A percentile compares a stretch with the other conserved stretches of the same genome.
Conservation (phyloP, 2,888 invertebrate genomes). For the Lydus trimaculatus region DNA sequence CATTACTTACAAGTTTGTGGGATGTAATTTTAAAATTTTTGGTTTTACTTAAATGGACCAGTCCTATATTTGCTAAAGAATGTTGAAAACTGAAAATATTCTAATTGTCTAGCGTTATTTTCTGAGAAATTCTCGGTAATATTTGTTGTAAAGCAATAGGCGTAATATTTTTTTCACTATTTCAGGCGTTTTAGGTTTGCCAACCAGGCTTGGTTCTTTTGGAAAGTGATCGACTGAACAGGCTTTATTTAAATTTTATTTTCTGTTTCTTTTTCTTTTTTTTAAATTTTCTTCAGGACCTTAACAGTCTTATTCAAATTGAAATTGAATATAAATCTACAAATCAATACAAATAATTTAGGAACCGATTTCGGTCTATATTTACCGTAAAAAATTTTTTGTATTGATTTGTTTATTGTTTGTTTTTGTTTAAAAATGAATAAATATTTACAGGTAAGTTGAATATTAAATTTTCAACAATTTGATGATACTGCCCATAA, state of each 20-base stretch:
- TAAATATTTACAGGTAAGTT: neutral
- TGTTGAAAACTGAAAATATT: too few species aligned
- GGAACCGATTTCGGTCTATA: too few species aligned
- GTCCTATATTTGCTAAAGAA: too few species aligned
- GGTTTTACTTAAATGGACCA: too few species aligned
- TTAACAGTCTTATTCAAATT: too few species aligned
- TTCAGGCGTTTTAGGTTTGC: neutral
- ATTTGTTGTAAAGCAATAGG: too few species aligned
- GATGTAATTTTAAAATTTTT: too few species aligned
- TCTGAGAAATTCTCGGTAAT: too few species aligned
- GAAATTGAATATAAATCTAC: neutral
- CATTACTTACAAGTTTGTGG: too few species aligned
- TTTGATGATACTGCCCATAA: neutral
- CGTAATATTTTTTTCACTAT: neutral
- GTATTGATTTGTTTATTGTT: neutral
- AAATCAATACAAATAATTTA: neutral
- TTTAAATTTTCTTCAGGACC: too few species aligned
- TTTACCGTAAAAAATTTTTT: neutral
- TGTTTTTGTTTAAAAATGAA: neutral
- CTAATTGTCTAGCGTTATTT: too few species aligned
- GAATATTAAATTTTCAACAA: neutral
- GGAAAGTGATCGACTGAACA: neutral
- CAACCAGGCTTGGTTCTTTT: neutral
- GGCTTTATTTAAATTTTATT: neutral
- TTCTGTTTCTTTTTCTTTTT: too few species aligned